These are phyloP conservation scores for Nemoura dubitans DNA, from an alignment of 2,888 invertebrate species.

Conservation along the genomic window DNA sequence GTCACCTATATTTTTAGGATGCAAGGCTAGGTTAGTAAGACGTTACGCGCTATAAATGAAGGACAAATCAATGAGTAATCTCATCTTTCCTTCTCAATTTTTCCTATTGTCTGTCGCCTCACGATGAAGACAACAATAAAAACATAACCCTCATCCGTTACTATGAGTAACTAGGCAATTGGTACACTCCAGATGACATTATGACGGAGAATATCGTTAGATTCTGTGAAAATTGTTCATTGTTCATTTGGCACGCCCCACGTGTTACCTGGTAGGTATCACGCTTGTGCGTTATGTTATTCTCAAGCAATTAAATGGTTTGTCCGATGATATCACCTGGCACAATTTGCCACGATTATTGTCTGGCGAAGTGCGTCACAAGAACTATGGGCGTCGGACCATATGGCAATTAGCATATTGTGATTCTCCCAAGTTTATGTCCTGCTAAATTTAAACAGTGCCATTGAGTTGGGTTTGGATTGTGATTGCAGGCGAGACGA, in stretches of 20 bases:
- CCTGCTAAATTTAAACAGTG: too few species aligned
- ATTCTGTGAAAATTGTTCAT: neutral
- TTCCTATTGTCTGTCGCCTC: neutral
- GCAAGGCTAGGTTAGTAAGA: neutral
- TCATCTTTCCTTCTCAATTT: neutral
- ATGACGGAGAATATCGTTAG: neutral
- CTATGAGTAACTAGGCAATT: neutral
- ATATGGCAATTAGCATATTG: neutral
- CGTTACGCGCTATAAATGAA: neutral
- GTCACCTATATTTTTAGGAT: neutral
- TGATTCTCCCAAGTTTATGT: neutral
- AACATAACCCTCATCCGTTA: neutral
- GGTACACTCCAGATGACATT: neutral
- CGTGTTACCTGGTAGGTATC: neutral
- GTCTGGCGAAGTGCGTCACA: neutral
- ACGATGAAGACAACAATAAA: neutral
- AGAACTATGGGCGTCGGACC: neutral
- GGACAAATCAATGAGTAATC: neutral
- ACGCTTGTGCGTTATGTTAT: neutral
- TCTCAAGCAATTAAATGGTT: neutral
- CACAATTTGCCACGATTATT: neutral
- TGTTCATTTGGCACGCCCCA: neutral
- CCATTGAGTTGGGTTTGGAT: too few species aligned
- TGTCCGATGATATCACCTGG: constrained; percentile 3
- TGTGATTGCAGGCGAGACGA: too few species aligned